Base-by-base conservation (phyloP, 2,113 vertebrate genomes). In the Sinocyclocheilus anshuiensis region DNA sequence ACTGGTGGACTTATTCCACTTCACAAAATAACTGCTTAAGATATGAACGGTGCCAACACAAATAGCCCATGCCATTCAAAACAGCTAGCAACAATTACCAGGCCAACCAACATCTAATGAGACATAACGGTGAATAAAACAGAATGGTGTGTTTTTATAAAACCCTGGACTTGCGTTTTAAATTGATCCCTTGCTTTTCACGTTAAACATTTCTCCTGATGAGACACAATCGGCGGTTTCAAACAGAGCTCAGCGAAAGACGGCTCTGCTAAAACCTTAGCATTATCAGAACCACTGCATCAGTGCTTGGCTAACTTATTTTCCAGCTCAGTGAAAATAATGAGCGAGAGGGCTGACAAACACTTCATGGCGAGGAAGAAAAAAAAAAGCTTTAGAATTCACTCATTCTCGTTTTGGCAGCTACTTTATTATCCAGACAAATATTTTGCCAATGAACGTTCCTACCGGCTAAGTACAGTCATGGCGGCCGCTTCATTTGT, bases 241-340 rank as follows among this genome's bases (percentile, higher is more conserved):
- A 83, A 84, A 89, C 86, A 89, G 88, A 90, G 89, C 90, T 87
- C 84, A 77, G 92, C 87, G 89, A 92, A 89, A 91, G 89, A 93
- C 90, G 88, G 87, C 88, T 87, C 78, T 85, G 87, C 92, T 91
- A 92, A 90, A 92, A 92, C 93, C 88, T 85, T 86, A 57, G 18
- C 90, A 91, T 92, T 90, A 92, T 90, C 91, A 90, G 81, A 77
- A 87, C 91, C 77, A 88, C 88, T 92, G 92, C 91, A 89, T 89
- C 91, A 87, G 24, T 89, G 88, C 85, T 88, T 92, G 89, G 84
- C 86, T 77, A 92, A 93, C 92, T 93, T 94, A 91, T 96, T 95
- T 95, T 95, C 93, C 94, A 95, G 91, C 93, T 94, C 92, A 92
- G 80, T 93, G 93, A 90, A 85, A 95, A 93, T 93, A 94, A 89